Evolutionary conservation across 2,888 invertebrate genomes (phyloP).

Genomic region (Spisula solida): DNA sequence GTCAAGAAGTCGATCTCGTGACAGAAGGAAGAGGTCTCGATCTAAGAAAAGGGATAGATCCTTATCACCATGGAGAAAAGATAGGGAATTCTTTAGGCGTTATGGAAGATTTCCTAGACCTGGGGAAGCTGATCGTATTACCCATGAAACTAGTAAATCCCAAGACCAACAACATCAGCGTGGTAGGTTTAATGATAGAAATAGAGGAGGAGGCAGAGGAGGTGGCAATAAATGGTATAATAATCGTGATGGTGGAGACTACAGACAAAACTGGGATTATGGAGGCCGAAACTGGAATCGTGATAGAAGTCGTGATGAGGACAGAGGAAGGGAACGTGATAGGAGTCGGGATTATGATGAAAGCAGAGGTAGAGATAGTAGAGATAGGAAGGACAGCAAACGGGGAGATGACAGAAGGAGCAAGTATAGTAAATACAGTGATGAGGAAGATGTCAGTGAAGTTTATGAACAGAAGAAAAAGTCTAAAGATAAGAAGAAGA

Average conservation of each 20-base stretch:
- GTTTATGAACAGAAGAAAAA: conserved; percentile 37
- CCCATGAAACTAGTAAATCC: conserved; percentile 35
- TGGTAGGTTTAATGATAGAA: conserved; percentile 31
- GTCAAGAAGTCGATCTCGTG: conserved; percentile 49
- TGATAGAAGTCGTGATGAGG: background rate
- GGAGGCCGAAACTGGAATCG: conserved; percentile 24
- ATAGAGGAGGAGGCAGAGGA: conserved; percentile 39
- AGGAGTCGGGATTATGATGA: conserved; percentile 21
- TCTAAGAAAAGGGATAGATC: conserved; percentile 54
- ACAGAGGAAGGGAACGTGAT: conserved; percentile 14
- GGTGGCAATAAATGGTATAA: background rate
- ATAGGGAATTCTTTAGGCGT: conserved; percentile 57
- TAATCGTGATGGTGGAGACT: conserved; percentile 25
- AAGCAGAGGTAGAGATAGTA: conserved; percentile 9
- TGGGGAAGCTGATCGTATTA: conserved; percentile 59
- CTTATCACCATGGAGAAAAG: conserved; percentile 67
- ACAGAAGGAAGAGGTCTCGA: conserved; percentile 48
- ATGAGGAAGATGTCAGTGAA: background rate
- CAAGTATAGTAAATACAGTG: conserved; percentile 28
- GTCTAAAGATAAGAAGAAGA: conserved; percentile 32
- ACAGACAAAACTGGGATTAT: background rate
- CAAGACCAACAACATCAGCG: conserved; percentile 39
- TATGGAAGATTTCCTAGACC: conserved; percentile 58
- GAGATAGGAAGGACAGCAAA: conserved; percentile 28
- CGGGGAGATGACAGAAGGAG: conserved; percentile 29